A percentile compares a stretch with the other conserved stretches of the same genome.
phyloP scores from a whole-genome alignment of 2,888 invertebrate genomes.

The Lissonota sp. region DNA sequence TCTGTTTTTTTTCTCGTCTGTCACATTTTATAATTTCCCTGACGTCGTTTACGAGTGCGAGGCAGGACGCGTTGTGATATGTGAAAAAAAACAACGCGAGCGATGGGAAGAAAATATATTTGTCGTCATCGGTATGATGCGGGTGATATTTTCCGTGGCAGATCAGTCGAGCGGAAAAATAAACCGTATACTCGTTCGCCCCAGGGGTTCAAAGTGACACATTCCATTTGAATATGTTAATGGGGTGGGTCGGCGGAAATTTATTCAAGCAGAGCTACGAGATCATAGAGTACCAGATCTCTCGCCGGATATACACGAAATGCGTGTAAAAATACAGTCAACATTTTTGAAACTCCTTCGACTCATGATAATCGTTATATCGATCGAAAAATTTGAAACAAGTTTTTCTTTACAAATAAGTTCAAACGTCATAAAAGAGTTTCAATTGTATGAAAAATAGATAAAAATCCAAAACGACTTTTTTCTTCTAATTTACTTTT shows the following conservation, averaged over 20 bases:
- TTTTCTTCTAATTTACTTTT: too few relatives aligned
- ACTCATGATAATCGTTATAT: too few relatives aligned
- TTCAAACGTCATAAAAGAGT: neutral
- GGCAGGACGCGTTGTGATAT: neutral
- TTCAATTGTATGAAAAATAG: too few relatives aligned
- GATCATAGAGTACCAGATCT: conserved; percentile 25
- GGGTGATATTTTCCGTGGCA: conserved; percentile 1
- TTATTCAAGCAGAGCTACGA: conserved; percentile 54
- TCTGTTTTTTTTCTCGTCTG: neutral
- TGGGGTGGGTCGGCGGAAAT: conserved; percentile 59
- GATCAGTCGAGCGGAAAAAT: conserved; percentile 47
- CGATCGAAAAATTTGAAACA: too few relatives aligned
- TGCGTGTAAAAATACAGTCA: conserved; percentile 7
- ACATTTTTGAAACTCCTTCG: conserved; percentile 2
- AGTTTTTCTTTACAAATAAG: neutral
- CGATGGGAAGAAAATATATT: conserved; percentile 38
- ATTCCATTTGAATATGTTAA: conserved; percentile 72
- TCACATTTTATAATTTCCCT: neutral
- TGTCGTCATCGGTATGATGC: conserved; percentile 54
- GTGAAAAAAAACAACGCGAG: neutral
- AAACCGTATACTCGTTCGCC: conserved; percentile 37
- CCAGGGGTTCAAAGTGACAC: conserved; percentile 63
- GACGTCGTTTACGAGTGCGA: neutral
- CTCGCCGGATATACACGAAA: too few relatives aligned
- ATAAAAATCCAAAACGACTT: too few relatives aligned